phyloP scores from a whole-genome alignment of 2,113 vertebrate species.

The Actenoides hombroni region DNA sequence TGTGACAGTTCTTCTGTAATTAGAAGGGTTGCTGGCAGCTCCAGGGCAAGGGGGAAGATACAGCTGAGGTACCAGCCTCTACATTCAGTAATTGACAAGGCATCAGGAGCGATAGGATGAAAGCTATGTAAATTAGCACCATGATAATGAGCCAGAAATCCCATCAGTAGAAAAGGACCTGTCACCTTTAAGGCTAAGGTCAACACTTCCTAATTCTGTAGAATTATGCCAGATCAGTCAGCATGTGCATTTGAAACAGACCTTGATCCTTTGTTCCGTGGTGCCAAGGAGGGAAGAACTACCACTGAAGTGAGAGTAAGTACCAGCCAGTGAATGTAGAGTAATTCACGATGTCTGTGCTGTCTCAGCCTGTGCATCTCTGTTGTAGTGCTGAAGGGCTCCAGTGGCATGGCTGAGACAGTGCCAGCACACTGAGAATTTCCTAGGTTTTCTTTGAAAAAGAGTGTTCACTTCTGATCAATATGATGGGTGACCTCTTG shows the following conservation, averaged over 20 bases:
- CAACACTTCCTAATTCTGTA: neutral
- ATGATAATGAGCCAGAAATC: conserved; percentile 9
- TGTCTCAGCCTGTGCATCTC: neutral
- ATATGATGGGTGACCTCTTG: neutral
- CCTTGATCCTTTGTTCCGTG: neutral
- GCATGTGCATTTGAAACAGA: neutral
- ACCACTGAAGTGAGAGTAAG: neutral
- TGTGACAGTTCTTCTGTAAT: neutral
- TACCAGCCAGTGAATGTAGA: neutral
- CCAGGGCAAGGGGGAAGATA: neutral
- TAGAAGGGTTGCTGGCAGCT: neutral
- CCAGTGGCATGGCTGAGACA: neutral
- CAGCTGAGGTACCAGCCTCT: neutral
- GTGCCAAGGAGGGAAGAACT: neutral
- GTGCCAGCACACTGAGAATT: neutral
- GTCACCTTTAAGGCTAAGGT: neutral
- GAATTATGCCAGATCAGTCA: neutral
- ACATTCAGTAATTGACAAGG: neutral
- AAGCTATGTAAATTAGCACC: conserved; percentile 31
- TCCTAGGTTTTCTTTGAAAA: neutral
- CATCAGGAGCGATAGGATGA: neutral
- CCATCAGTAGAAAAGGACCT: neutral
- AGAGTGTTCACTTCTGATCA: neutral
- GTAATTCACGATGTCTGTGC: neutral
- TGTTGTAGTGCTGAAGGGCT: neutral